These are phyloP conservation scores for Endotricha flammealis DNA, from an alignment of 2,888 invertebrate species.

Conservation along the genomic window DNA sequence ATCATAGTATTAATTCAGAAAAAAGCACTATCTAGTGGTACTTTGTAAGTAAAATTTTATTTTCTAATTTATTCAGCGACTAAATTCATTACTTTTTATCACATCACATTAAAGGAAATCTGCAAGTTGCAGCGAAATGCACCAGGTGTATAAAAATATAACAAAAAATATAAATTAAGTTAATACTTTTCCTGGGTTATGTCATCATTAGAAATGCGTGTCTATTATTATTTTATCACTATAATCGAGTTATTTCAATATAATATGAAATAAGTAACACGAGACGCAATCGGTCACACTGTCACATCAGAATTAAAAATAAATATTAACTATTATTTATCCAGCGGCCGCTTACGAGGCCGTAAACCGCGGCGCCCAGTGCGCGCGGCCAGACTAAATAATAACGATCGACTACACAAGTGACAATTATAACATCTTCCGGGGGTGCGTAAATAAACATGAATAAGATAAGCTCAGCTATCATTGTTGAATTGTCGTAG, in stretches of 20 bases:
- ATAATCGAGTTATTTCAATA: conserved; percentile 23
- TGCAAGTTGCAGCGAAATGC: conserved; percentile 28
- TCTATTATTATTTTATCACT: conserved; percentile 15
- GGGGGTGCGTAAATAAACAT: conserved; percentile 4
- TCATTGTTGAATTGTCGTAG: background rate
- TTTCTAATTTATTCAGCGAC: conserved; percentile 28
- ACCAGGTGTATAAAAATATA: conserved; percentile 24
- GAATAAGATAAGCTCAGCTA: background rate
- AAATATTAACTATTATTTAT: conserved; percentile 51
- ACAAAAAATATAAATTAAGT: conserved; percentile 27
- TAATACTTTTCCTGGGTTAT: conserved; percentile 31
- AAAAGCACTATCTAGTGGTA: conserved; percentile 19
- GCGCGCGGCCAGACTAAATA: conserved; percentile 34
- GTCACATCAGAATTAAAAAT: conserved; percentile 39
- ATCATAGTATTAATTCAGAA: background rate
- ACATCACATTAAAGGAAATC: conserved; percentile 22
- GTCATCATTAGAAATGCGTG: conserved; percentile 27
- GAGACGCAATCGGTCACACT: conserved; percentile 29
- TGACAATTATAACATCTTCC: background rate
- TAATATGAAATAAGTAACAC: conserved; percentile 29
- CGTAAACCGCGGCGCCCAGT: conserved; percentile 21
- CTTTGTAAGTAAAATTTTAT: conserved; percentile 17
- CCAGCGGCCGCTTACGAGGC: conserved; percentile 25
- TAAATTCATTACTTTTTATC: conserved; percentile 29
- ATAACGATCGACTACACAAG: conserved; percentile 18